phyloP scores from a whole-genome alignment of 2,888 invertebrate genomes.

The Aethes cnicana region DNA sequence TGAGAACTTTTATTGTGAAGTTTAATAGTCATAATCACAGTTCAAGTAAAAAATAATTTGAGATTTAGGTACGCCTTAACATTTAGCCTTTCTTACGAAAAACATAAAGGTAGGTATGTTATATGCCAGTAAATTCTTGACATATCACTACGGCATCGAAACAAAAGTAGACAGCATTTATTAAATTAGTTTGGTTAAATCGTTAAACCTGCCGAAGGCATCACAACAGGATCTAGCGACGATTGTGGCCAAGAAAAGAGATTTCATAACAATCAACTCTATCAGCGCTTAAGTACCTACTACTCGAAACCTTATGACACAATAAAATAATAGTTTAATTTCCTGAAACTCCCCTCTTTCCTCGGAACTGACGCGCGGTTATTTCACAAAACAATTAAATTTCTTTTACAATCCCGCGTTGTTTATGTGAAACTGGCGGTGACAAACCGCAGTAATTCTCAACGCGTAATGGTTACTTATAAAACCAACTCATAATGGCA shows the following conservation, averaged over 20 bases:
- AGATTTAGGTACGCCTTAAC: no score
- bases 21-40: no score
- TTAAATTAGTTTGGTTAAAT: no score
- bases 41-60: no score
- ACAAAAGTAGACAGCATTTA: no score
- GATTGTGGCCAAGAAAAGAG: not conserved
- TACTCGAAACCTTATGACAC: conserved; percentile 7
- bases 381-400: conserved; percentile 40
- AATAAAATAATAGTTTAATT: not conserved
- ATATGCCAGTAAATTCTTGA: no score
- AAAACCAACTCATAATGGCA: not conserved
- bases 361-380: not conserved
- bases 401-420: conserved; percentile 42
- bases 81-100: no score
- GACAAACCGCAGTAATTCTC: conserved; percentile 52
- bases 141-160: no score
- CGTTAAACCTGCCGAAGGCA: no score
- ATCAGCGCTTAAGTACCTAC: not conserved
- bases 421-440: conserved; percentile 47
- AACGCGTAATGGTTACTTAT: conserved; percentile 21
- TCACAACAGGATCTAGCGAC: no score
- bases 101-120: no score
- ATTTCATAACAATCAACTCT: conserved; percentile 11
- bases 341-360: conserved; percentile 12
- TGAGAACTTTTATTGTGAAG: no score